Evolutionary conservation across 2,888 invertebrate genomes (phyloP).

Genomic region (Andricus curvator): DNA sequence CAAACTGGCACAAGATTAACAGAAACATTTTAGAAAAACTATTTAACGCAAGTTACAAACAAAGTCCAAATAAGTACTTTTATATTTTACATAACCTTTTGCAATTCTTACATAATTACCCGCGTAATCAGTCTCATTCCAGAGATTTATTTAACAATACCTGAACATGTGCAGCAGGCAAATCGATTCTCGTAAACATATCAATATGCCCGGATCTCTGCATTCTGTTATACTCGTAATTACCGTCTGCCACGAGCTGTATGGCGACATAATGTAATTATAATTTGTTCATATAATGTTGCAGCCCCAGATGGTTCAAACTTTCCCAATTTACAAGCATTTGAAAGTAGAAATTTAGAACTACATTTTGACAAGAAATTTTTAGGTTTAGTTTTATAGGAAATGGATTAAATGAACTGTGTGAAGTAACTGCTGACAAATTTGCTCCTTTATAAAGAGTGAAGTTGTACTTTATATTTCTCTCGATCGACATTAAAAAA

Average conservation of each 20-base stretch:
- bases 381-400: neutral
- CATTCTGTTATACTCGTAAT: neutral
- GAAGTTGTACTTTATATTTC: neutral
- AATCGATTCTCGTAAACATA: constrained; percentile 43
- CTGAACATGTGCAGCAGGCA: constrained; percentile 44
- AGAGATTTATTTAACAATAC: constrained; percentile 41
- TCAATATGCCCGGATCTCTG: constrained; percentile 37
- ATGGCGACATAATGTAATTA: neutral
- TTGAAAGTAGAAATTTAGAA: neutral
- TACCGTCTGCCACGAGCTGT: neutral
- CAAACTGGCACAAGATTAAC: too few relatives aligned
- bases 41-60: neutral
- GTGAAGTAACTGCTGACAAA: too few relatives aligned
- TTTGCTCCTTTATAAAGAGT: neutral
- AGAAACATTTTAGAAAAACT: too few relatives aligned
- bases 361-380: neutral
- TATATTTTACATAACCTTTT: neutral
- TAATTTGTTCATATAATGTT: neutral
- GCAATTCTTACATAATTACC: constrained; percentile 4
- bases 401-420: neutral
- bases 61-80: neutral
- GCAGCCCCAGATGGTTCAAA: neutral
- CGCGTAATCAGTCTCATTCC: constrained; percentile 27
- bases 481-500: neutral
- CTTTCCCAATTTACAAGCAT: neutral